These are phyloP conservation scores for Nannoperca obscura DNA, from an alignment of 2,797 vertebrate genomes.

Conservation along the genomic window DNA sequence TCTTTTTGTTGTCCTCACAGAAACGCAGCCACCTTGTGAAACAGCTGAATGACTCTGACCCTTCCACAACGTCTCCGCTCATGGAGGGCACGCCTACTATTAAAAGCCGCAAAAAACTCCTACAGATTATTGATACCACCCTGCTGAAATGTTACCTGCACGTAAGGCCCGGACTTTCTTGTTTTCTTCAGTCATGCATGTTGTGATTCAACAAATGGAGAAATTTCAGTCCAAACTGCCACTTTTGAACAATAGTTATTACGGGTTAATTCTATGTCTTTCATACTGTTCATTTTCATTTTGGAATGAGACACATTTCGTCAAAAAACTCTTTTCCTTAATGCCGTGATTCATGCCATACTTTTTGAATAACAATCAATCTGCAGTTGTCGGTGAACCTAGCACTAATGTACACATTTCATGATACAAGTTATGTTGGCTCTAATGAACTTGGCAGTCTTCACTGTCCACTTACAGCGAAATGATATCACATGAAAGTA, in stretches of 20 bases:
- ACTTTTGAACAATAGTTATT: background rate
- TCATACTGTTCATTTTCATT: background rate
- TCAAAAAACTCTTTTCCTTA: background rate
- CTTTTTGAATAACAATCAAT: background rate
- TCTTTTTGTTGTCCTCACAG: conserved; percentile 72
- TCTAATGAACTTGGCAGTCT: conserved; percentile 10
- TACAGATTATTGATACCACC: conserved; percentile 98
- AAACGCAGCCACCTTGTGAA: conserved; percentile 98
- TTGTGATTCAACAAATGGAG: background rate
- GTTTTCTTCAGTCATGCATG: background rate
- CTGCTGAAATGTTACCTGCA: conserved; percentile 98
- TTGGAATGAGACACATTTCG: background rate
- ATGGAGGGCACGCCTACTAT: conserved; percentile 98
- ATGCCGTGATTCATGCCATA: background rate
- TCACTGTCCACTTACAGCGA: conserved; percentile 5
- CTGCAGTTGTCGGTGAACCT: conserved; percentile 6
- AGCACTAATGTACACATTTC: conserved; percentile 18
- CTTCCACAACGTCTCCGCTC: conserved; percentile 94
- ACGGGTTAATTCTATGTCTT: background rate
- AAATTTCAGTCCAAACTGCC: background rate
- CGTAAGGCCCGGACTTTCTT: conserved; percentile 79
- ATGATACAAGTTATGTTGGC: background rate
- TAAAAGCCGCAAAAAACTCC: conserved; percentile 96
- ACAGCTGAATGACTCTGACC: conserved; percentile 95
- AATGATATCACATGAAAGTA: background rate